These are phyloP conservation scores for Cylloceria caligata DNA, from an alignment of 2,888 invertebrate species.

Conservation along the genomic window DNA sequence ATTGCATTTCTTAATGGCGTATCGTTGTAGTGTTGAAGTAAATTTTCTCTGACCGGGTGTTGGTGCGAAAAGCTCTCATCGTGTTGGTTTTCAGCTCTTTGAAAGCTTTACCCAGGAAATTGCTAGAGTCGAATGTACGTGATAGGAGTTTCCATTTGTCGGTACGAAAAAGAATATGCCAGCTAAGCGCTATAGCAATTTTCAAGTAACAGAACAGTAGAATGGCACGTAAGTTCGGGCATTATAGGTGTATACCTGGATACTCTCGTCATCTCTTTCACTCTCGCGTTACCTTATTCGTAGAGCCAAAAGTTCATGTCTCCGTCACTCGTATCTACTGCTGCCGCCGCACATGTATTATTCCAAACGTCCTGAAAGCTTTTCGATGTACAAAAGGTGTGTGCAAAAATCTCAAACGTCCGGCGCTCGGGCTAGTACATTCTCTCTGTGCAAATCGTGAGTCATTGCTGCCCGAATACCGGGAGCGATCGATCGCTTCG, in stretches of 20 bases:
- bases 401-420: slow-evolving; percentile 72
- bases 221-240: slow-evolving; percentile 49
- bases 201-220: slow-evolving; percentile 48
- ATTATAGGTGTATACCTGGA: slow-evolving; percentile 36
- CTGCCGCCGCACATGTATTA: slow-evolving; percentile 78
- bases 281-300: slow-evolving; percentile 4
- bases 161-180: slow-evolving; percentile 50
- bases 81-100: background rate
- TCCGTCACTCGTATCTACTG: slow-evolving; percentile 51
- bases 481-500: slow-evolving; percentile 32
- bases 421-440: slow-evolving; percentile 20
- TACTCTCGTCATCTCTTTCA: slow-evolving; percentile 15
- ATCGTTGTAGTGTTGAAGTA: slow-evolving; percentile 1
- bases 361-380: slow-evolving; percentile 80
- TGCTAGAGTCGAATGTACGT: slow-evolving; percentile 56
- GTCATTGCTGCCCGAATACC: slow-evolving; percentile 70
- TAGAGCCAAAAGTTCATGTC: background rate
- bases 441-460: slow-evolving; percentile 74
- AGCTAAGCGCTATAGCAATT: slow-evolving; percentile 30
- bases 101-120: slow-evolving; percentile 24
- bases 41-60: slow-evolving; percentile 13
- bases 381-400: slow-evolving; percentile 80
- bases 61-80: slow-evolving; percentile 13
- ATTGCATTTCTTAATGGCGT: background rate
- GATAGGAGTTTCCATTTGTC: slow-evolving; percentile 57